Evolutionary conservation across 2,888 invertebrate species (phyloP).

Genomic region (Mechanitis messenoides): DNA sequence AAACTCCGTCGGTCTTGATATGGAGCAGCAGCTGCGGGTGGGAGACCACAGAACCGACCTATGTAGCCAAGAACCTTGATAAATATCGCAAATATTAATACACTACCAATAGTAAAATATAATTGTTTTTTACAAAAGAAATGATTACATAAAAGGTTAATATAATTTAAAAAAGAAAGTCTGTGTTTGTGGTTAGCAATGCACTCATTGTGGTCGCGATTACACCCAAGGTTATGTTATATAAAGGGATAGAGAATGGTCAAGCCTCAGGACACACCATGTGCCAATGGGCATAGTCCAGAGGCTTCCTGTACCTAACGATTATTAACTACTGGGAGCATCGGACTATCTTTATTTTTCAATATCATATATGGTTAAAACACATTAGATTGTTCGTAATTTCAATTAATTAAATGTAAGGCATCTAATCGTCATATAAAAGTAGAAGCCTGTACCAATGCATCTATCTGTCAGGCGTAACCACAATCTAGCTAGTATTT

Average conservation of each 20-base stretch:
- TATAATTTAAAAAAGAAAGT: slow-evolving; percentile 2
- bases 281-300: background rate
- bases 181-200: background rate
- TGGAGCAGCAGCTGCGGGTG: background rate
- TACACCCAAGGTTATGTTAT: background rate
- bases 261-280: slow-evolving; percentile 1
- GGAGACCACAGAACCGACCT: too few species aligned
- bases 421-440: too few species aligned
- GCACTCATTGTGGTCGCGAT: background rate
- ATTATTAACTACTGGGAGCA: background rate
- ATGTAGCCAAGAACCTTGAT: background rate
- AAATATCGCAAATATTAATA: background rate
- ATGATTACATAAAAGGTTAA: background rate
- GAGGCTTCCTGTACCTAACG: background rate
- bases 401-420: too few species aligned
- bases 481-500: background rate
- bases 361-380: too few species aligned
- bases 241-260: background rate
- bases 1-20: background rate
- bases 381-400: too few species aligned
- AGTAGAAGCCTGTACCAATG: background rate
- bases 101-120: background rate
- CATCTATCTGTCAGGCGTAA: background rate
- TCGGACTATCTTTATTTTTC: too few species aligned
- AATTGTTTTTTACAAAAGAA: background rate